Base-by-base conservation (phyloP, 1,140 invertebrate genomes). In the Drosophila willistoni region DNA sequence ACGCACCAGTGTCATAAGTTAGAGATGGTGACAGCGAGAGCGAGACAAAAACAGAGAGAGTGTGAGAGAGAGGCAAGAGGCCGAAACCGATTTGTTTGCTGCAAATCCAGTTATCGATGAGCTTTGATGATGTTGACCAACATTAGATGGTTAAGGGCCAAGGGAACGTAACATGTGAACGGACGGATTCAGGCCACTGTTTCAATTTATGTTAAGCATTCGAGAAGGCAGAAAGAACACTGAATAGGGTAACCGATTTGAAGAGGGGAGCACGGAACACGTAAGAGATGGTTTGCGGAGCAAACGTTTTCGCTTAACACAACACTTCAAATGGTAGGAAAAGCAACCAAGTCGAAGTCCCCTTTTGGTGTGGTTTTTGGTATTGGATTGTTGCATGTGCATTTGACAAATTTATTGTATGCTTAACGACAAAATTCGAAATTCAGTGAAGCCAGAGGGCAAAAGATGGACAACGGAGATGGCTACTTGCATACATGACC, bases 21-120 rank as follows among this genome's bases (percentile, higher is more conserved):
- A 87, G 60, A 70, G n/a, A 61, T 41, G 12, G 3, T 22, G 39
- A 54, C 41, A 13, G 25, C 10, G 14, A 3, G 57, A 22, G 7
- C 14, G 25, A 7, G 14, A 36, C 25, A 29, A 39, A 34, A 19
- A 44, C 55, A 55, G 51, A 65, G 57, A 65, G 64, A 72, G 77
- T 67, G 56, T 1, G 44, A 10, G 17, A n/a, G 68, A 77, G 62
- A 75, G 73, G 60, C 47, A 14, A 51, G 42, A 22, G 44, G 14
- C 17, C 9, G 68, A 60, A 14, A 74, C 56, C 82, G 84, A 87
- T 87, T 87, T 87, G 83, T 89, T 89, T 87, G 71, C 77, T 64
- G 69, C 73, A 87, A 87, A 87, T 87, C 83, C 83, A 87, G 84
- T 89, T 89, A 87, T 87, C 83, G 84, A 87, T 71, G 81, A 78